Conservation (phyloP, 2,113 vertebrate genomes). For the Cariama cristata region DNA sequence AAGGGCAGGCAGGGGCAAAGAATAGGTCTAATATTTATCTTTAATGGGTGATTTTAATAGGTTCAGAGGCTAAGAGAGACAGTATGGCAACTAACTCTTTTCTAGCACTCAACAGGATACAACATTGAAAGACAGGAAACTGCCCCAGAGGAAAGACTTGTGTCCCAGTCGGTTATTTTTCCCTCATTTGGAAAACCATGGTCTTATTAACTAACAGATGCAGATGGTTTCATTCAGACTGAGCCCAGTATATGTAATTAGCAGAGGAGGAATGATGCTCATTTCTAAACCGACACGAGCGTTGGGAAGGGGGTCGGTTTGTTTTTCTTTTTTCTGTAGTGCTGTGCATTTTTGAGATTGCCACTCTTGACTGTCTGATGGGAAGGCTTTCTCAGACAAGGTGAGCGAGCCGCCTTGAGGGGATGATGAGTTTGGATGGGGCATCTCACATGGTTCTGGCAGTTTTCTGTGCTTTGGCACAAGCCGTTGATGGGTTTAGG, state of each 20-base stretch:
- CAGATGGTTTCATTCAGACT: background rate
- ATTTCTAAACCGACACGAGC: background rate
- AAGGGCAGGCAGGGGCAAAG: background rate
- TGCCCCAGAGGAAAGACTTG: background rate
- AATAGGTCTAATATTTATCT: background rate
- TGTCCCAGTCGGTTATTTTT: background rate
- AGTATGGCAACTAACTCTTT: background rate
- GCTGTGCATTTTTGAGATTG: background rate
- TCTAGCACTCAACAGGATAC: background rate
- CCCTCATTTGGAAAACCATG: background rate
- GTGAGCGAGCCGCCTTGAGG: fast-evolving
- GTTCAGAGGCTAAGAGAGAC: background rate
- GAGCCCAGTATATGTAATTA: background rate
- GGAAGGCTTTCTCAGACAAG: background rate
- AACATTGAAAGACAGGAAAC: background rate
- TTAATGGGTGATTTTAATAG: background rate
- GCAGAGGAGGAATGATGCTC: background rate
- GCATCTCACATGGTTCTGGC: background rate
- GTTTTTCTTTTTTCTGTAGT: background rate
- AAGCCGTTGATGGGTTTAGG: background rate
- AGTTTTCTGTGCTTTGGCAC: background rate
- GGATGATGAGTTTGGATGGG: background rate
- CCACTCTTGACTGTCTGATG: fast-evolving
- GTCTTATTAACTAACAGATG: background rate
- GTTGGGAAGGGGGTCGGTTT: background rate